These are phyloP conservation scores for Eidolon dupreanum DNA, from an alignment of 2,797 vertebrate species.

Conservation along the genomic window DNA sequence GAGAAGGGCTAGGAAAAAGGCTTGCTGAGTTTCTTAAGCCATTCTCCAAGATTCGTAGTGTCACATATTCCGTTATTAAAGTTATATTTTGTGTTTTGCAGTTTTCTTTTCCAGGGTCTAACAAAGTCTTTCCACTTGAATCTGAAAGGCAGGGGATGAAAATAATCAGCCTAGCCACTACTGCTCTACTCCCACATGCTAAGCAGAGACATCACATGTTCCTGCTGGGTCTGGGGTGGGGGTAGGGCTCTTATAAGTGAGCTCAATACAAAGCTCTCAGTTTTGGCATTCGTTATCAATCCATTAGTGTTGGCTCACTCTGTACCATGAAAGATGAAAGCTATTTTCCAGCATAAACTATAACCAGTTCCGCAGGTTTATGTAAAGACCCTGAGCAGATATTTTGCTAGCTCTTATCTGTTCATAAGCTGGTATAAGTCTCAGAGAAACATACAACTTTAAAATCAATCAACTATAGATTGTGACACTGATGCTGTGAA, in stretches of 20 bases:
- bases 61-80: background rate
- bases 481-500: constrained; percentile 63
- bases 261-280: background rate
- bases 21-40: background rate
- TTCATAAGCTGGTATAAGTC: background rate
- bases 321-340: background rate
- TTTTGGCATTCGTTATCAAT: background rate
- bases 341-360: background rate
- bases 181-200: no score
- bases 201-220: background rate
- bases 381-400: background rate
- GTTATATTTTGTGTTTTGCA: constrained; percentile 21
- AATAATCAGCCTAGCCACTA: background rate
- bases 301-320: background rate
- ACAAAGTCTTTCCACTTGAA: background rate
- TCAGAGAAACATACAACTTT: constrained; percentile 41
- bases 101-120: background rate
- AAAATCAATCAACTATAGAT: constrained; percentile 75
- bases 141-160: background rate
- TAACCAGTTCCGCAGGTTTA: background rate
- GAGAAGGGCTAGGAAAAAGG: background rate
- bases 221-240: background rate
- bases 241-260: background rate
- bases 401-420: constrained; percentile 40
- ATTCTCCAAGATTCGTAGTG: background rate